Base-by-base conservation (phyloP, 2,113 vertebrate genomes). In the Rattus rattus region DNA sequence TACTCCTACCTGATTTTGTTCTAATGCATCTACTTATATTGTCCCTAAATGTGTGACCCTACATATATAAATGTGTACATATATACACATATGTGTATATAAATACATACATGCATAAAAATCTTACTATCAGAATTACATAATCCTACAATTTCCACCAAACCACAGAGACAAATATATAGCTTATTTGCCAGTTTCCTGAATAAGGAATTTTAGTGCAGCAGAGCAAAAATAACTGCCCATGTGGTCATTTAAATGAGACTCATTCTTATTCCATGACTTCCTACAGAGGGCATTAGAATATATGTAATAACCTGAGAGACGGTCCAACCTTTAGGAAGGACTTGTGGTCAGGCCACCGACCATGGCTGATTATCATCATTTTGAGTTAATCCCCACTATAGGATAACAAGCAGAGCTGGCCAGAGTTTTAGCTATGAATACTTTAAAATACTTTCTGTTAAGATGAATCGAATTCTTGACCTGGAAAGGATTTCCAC, bases 381-480 rank as follows among this genome's bases (percentile, higher is more conserved):
- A 49, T 88, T 96, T 92, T 72, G 33, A 36, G 87, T 65, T 92
- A 85, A 85, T 88, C 2, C 7, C 47, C 1, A 0, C 63, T 14
- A 24, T 65, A 61, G 54, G 91, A 79, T 75, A 96, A 19, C 2
- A 86, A 59, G 33, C 65, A 94, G 90, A 0, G 88, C 59, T 69
- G 3, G 12, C 56, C 19, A 0, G 1, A 67, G 13, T 73, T 96
- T 95, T 0, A 93, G 75, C 67, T 92, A 36, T 56, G 56, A 49
- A 93, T 80, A 88, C 49, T 97, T 95, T 92, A 87, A 85, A 88
- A 90, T 92, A 43, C 70, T 92, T 95, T 97, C 88, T 94, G 92
- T 83, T 92, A 83, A 84, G 4, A 3, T 24, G 80, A 84, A 85
- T 85, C 13, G 94, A 86, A 91, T 88, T 92, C 8, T 92, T 88